Evolutionary conservation across 2,888 invertebrate genomes (phyloP), one percentile per base, ranked within the genome.

Genomic region (Rhabditophanes sp.): DNA sequence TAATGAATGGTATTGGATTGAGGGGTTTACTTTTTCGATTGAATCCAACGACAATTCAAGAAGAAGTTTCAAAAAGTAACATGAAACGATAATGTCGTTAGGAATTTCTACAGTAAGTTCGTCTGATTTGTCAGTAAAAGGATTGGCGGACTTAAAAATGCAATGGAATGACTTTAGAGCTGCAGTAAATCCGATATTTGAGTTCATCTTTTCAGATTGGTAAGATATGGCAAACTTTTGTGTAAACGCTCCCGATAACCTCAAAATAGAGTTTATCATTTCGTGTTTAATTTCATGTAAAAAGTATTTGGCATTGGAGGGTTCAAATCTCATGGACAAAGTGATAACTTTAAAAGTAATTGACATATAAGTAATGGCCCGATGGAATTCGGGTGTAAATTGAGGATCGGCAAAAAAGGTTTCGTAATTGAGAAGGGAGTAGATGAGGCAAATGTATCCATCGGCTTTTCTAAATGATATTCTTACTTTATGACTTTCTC

Each of bases 301-400:
- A 71, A 96, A 96, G 71, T 87, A 85, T 67, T 87, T 87, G 0
- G 93, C 93, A 68, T 96, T 96, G 0, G 90, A 90, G 2, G 96
- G 96, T 67, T 96, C 96, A 66, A 88, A 96, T 51, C 96, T 74
- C 93, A 96, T 93, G 2, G 90, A 88, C 0, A 88, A 83, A 41
- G 84, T 82, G 48, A 96, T 29, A 7, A 53, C 50, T 11, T 53
- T 54, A 45, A 61, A 56, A 16, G 61, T 53, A 9, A 56, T 36
- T 15, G 62, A 46, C 12, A 64, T 42, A 28, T 61, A 50, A 19
- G 47, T 48, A 15, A 62, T 41, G 7, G 52, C 41, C 19, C 44
- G 35, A 19, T 42, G 35, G 9, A 42, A 33, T 20, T 49, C 41
- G 16, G 9, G 17, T 6, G 33, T 33, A 9, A 26, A 14, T 6